A percentile compares a stretch with the other conserved stretches of the same genome.
Evolutionary conservation across 2,113 vertebrate species (phyloP).

Genomic region (Phalacrocorax pelagicus): DNA sequence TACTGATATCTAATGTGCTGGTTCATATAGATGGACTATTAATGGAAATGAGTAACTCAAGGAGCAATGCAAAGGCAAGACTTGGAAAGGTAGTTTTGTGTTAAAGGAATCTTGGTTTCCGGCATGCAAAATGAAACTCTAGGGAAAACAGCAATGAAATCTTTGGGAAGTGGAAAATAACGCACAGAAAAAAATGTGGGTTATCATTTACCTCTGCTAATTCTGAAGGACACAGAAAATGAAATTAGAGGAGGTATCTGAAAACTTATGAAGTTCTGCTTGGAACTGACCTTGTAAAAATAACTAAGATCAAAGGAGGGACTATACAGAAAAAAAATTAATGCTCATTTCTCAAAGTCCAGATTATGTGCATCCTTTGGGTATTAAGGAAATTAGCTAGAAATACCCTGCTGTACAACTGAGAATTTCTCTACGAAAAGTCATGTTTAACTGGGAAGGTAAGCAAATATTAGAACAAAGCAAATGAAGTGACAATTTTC

Average conservation of each 20-base stretch:
- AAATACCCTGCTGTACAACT: not conserved
- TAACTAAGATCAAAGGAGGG: conserved; percentile 16
- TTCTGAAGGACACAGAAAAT: not conserved
- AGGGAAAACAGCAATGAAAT: not conserved
- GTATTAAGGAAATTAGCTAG: conserved; percentile 42
- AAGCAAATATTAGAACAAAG: conserved; percentile 61
- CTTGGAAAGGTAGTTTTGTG: not conserved
- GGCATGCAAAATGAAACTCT: not conserved
- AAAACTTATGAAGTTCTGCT: not conserved
- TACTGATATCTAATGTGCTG: not conserved
- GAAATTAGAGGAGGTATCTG: not conserved
- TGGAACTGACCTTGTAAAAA: conserved; percentile 26
- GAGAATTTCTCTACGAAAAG: conserved; percentile 17
- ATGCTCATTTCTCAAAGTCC: conserved; percentile 10
- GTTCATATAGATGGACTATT: not conserved
- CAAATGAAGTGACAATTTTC: conserved; percentile 35
- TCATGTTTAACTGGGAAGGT: conserved; percentile 13
- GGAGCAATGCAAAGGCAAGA: not conserved
- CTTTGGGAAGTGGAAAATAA: not conserved
- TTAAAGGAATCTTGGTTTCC: not conserved
- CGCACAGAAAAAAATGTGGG: not conserved
- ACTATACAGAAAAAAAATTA: not conserved
- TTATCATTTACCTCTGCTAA: not conserved
- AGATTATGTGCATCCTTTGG: conserved; percentile 30
- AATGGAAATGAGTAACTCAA: not conserved